Evolutionary conservation across 2,888 invertebrate species (phyloP).

Genomic region (Drosophila flavopinicola): DNA sequence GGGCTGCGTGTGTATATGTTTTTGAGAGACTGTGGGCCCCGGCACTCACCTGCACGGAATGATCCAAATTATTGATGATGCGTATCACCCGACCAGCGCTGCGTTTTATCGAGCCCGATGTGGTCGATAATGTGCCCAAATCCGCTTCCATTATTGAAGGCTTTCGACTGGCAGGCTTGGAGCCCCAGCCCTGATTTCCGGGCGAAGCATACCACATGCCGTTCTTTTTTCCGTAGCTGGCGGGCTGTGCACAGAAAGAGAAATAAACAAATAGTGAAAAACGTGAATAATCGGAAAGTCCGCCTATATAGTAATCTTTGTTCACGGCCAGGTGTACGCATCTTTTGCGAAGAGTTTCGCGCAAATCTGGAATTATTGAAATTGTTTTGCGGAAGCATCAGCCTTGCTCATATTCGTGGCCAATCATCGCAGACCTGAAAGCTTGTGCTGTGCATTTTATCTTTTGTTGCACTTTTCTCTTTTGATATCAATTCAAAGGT

Average conservation of each 20-base stretch:
- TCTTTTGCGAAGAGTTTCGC: conserved; percentile 66
- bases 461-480: not conserved
- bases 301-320: conserved; percentile 18
- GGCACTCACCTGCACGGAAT: conserved; percentile 91
- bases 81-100: conserved; percentile 94
- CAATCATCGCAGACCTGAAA: conserved; percentile 9
- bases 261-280: conserved; percentile 50
- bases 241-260: conserved; percentile 87
- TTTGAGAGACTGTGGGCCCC: not conserved
- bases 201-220: conserved; percentile 93
- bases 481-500: conserved; percentile 1
- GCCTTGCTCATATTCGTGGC: conserved; percentile 37
- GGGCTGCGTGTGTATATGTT: conserved; percentile 1
- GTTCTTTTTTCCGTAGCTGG: conserved; percentile 95
- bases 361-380: conserved; percentile 81
- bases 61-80: conserved; percentile 96
- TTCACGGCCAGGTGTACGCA: conserved; percentile 11
- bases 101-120: conserved; percentile 88
- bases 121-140: conserved; percentile 87
- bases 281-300: conserved; percentile 47
- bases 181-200: conserved; percentile 86
- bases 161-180: conserved; percentile 91
- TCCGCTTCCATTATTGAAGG: conserved; percentile 93
- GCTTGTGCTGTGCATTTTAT: conserved; percentile 3
- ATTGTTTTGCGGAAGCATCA: conserved; percentile 73